Evolutionary conservation across 2,888 invertebrate genomes (phyloP).

Genomic region (Thalpophila matura): DNA sequence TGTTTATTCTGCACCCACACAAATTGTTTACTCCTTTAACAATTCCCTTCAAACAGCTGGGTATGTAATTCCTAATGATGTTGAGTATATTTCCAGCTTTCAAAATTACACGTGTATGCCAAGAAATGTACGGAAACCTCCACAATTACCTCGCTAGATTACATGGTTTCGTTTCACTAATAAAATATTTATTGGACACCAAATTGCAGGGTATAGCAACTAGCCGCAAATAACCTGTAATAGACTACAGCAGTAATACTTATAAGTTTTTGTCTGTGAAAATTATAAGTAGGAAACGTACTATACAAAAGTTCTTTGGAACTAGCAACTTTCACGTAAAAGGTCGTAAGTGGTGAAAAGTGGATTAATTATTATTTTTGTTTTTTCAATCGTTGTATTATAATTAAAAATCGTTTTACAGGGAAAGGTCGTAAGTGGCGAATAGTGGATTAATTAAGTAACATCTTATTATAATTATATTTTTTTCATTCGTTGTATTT

Average conservation of each 20-base stretch:
- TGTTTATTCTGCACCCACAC: slow-evolving; percentile 12
- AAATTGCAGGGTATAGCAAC: slow-evolving; percentile 28
- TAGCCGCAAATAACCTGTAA: not conserved
- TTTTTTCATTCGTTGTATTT: too few relatives aligned
- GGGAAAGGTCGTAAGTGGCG: too few relatives aligned
- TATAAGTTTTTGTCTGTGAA: not conserved
- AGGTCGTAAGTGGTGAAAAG: not conserved
- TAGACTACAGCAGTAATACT: too few relatives aligned
- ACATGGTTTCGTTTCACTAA: slow-evolving; percentile 15
- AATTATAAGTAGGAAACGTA: not conserved
- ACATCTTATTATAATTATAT: too few relatives aligned
- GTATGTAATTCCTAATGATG: slow-evolving; percentile 6
- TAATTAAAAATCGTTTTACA: not conserved
- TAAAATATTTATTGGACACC: slow-evolving; percentile 11
- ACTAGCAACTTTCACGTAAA: slow-evolving; percentile 2
- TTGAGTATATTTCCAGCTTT: slow-evolving; percentile 19
- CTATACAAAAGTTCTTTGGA: not conserved
- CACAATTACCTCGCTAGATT: slow-evolving; percentile 18
- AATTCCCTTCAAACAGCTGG: not conserved
- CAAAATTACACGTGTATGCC: slow-evolving; percentile 22
- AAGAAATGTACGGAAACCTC: slow-evolving; percentile 27
- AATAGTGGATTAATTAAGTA: too few relatives aligned
- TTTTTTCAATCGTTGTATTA: not conserved
- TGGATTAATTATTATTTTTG: not conserved
- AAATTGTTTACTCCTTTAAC: not conserved